Evolutionary conservation across 2,888 invertebrate species (phyloP).

Genomic region (Mactromeris polynyma): DNA sequence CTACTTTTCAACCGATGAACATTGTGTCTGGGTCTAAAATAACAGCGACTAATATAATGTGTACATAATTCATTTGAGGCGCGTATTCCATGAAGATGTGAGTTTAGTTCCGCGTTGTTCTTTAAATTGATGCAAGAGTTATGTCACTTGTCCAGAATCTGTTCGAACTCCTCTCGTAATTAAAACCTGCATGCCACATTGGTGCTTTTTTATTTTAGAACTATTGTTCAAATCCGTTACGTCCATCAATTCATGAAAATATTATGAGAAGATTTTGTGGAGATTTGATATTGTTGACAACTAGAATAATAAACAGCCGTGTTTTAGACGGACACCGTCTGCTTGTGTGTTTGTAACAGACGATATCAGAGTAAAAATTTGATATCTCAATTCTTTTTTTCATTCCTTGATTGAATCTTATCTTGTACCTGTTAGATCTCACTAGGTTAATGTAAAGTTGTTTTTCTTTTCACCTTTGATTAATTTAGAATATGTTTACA

Average conservation of each 20-base stretch:
- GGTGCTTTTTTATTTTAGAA: no score
- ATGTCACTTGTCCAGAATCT: no score
- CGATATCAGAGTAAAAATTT: conserved; percentile 28
- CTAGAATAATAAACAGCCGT: not conserved
- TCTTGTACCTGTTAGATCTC: conserved; percentile 46
- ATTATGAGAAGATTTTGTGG: not conserved
- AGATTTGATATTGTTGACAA: not conserved
- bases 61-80: no score
- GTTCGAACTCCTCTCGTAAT: no score
- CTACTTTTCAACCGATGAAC: no score
- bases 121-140: no score
- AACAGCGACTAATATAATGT: no score
- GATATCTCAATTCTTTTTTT: conserved; percentile 40
- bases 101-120: no score
- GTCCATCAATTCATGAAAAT: not conserved
- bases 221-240: not conserved
- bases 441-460: conserved; percentile 56
- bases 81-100: no score
- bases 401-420: conserved; percentile 37
- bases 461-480: conserved; percentile 50
- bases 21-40: no score
- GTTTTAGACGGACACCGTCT: conserved; percentile 25
- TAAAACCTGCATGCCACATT: no score
- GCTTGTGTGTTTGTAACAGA: conserved; percentile 29
- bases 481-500: conserved; percentile 60